Percentiles rank a stretch among this genome's conserved stretches.
Conservation (phyloP, 2,888 invertebrate genomes). For the Ophonus ardosiacus region DNA sequence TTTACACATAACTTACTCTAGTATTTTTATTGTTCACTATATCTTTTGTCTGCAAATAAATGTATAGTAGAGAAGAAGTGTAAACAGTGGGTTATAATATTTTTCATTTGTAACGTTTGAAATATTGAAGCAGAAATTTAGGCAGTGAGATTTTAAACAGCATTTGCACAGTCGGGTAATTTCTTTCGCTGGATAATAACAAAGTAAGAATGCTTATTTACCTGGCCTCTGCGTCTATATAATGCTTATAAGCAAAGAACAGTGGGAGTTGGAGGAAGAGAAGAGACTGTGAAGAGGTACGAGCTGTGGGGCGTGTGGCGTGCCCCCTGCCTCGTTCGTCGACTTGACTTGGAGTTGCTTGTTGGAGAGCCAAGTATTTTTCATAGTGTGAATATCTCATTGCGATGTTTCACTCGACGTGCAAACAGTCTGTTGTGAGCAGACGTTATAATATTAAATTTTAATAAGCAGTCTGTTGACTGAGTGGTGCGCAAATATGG, state of each 20-base stretch:
- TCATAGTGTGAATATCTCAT: constrained; percentile 34
- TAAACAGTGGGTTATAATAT: background rate
- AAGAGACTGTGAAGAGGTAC: background rate
- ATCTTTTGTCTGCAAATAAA: background rate
- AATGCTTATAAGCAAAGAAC: constrained; percentile 14
- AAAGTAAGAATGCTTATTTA: constrained; percentile 31
- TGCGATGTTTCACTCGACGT: background rate
- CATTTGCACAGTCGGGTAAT: constrained; percentile 5
- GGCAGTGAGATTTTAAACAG: background rate
- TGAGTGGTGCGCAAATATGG: constrained; percentile 50
- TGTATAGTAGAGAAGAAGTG: background rate
- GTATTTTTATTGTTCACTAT: background rate
- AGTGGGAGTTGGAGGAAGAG: background rate
- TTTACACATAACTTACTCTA: background rate
- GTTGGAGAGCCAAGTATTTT: constrained; percentile 7
- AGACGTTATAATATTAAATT: constrained; percentile 61
- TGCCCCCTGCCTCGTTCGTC: too few relatives aligned
- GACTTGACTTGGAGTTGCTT: too few relatives aligned
- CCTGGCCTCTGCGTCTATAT: constrained; percentile 13
- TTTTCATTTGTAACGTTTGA: background rate
- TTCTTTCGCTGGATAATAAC: constrained; percentile 2
- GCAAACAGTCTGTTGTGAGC: constrained; percentile 29
- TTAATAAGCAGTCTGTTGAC: constrained; percentile 59
- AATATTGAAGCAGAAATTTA: background rate
- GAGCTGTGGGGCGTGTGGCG: background rate